These are phyloP conservation scores for Platerodrilus igneus DNA, from an alignment of 2,888 invertebrate species.

Conservation along the genomic window DNA sequence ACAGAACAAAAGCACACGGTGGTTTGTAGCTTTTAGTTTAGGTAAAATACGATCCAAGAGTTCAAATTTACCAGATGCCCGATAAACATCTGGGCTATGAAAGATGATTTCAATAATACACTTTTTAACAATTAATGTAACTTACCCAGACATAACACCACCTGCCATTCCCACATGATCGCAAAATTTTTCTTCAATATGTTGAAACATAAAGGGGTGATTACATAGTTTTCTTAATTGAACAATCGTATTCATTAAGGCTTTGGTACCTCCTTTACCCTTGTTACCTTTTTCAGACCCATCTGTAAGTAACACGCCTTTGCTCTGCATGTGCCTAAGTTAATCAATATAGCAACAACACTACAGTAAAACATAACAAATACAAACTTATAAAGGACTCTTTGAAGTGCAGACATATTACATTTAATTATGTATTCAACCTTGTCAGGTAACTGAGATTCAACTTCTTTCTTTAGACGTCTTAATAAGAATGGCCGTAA, in stretches of 20 bases:
- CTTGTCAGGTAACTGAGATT: constrained; percentile 97
- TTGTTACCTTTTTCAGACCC: constrained; percentile 94
- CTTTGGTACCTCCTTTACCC: constrained; percentile 91
- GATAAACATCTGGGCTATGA: constrained; percentile 79
- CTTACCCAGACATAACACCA: constrained; percentile 73
- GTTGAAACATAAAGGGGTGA: constrained; percentile 99
- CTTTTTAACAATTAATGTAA: no score
- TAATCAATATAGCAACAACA: constrained; percentile 3
- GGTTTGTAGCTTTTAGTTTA: constrained; percentile 86
- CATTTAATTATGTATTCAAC: constrained; percentile 98
- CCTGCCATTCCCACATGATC: constrained; percentile 79
- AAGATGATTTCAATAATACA: no score
- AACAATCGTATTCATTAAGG: constrained; percentile 98
- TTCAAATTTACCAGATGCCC: constrained; percentile 97
- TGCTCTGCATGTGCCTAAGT: constrained; percentile 91
- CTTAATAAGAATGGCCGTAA: constrained; percentile 94
- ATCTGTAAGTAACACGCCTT: constrained; percentile 91
- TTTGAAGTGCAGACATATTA: constrained; percentile 96
- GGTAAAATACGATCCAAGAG: constrained; percentile 94
- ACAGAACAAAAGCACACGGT: constrained; percentile 97
- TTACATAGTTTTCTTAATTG: constrained; percentile 98
- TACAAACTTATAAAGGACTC: constrained; percentile 79
- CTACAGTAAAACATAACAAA: constrained; percentile 9
- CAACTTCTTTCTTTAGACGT: constrained; percentile 97
- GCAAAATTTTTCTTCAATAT: constrained; percentile 95